A percentile compares a stretch with the other conserved stretches of the same genome.
phyloP scores from a whole-genome alignment of 2,888 invertebrate genomes.

The Heteromyza rotundicornis region DNA sequence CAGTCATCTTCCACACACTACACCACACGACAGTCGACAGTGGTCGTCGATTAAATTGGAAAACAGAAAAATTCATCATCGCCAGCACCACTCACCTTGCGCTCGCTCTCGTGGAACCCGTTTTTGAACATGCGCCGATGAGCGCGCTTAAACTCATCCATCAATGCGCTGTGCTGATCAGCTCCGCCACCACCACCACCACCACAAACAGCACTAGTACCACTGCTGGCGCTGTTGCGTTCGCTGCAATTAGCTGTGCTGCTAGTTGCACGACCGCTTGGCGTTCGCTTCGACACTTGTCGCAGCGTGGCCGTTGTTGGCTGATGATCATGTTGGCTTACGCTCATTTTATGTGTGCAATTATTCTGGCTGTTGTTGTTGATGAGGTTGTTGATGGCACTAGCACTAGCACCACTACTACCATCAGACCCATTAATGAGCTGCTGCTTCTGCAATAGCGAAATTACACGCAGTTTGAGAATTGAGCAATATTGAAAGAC shows the following conservation, averaged over 20 bases:
- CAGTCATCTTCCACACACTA: background rate
- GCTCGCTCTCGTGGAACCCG: conserved; percentile 60
- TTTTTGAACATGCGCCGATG: conserved; percentile 84
- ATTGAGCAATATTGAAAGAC: background rate
- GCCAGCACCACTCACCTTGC: conserved; percentile 54
- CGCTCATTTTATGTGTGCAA: conserved; percentile 27
- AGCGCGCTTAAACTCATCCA: conserved; percentile 89
- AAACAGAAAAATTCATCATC: background rate
- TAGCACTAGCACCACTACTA: too few species aligned
- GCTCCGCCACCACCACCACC: conserved; percentile 51
- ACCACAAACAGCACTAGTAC: conserved; percentile 57
- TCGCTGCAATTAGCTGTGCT: conserved; percentile 33
- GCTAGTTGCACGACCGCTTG: conserved; percentile 16
- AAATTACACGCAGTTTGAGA: conserved; percentile 25
- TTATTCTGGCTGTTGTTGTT: conserved; percentile 22
- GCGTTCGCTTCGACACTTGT: conserved; percentile 5
- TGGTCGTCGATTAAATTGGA: background rate
- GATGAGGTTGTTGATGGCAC: conserved; percentile 23
- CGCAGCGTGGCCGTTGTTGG: conserved; percentile 21
- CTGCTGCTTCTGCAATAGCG: conserved; percentile 38
- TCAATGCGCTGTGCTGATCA: conserved; percentile 75
- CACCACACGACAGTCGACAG: background rate
- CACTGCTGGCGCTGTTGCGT: conserved; percentile 46
- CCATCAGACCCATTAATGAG: conserved; percentile 29
- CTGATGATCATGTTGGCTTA: conserved; percentile 35